A percentile compares a stretch with the other conserved stretches of the same genome.
These are phyloP conservation scores for Clanis bilineata DNA, from an alignment of 2,888 invertebrate genomes.

Conservation along the genomic window DNA sequence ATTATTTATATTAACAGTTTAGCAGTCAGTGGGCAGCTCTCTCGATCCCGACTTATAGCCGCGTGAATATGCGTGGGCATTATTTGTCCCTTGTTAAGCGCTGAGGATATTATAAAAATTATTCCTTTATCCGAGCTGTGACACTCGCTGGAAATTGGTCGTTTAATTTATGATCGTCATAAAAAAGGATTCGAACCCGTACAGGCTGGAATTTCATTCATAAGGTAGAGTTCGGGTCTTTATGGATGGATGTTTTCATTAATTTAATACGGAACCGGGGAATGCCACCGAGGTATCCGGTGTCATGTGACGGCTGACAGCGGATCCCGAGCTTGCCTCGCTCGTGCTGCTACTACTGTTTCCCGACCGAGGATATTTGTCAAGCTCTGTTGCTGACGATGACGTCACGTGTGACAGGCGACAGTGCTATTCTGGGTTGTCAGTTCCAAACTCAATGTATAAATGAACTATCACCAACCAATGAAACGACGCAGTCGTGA, in stretches of 20 bases:
- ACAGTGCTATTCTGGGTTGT: neutral
- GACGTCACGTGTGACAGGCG: constrained; percentile 1
- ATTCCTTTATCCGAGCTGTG: constrained; percentile 80
- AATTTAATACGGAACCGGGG: constrained; percentile 72
- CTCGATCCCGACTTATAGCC: constrained; percentile 74
- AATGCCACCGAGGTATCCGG: constrained; percentile 71
- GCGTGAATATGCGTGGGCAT: constrained; percentile 81
- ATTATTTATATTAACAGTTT: constrained; percentile 83
- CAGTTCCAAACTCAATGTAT: neutral
- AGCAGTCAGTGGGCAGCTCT: constrained; percentile 74
- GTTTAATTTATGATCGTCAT: constrained; percentile 78
- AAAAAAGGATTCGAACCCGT: constrained; percentile 79
- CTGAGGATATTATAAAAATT: constrained; percentile 82
- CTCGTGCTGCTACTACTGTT: constrained; percentile 69
- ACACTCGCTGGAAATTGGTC: constrained; percentile 81
- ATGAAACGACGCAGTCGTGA: constrained; percentile 55
- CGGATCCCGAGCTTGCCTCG: constrained; percentile 59
- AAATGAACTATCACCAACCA: constrained; percentile 21
- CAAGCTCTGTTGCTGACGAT: constrained; percentile 23
- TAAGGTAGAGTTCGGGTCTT: constrained; percentile 81
- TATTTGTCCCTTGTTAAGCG: constrained; percentile 81
- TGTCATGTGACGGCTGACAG: constrained; percentile 56
- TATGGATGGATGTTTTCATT: constrained; percentile 82
- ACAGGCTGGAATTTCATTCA: constrained; percentile 82
- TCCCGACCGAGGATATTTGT: constrained; percentile 33